Evolutionary conservation across 2,797 vertebrate genomes (phyloP).

Genomic region (Falco cherrug): DNA sequence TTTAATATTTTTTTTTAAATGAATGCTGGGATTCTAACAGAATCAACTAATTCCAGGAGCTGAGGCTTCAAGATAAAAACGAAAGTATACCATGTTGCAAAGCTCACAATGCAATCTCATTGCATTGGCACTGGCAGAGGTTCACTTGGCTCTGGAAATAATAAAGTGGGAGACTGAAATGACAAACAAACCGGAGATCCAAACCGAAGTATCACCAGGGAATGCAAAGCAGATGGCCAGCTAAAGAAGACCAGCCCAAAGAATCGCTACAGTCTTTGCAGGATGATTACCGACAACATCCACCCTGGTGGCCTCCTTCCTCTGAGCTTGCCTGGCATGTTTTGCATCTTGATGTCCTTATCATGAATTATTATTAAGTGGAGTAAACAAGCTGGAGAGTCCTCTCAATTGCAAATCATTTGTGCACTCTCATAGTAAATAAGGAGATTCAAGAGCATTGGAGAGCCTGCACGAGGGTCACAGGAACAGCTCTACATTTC

Average conservation of each 20-base stretch:
- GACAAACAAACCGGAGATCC: conserved; percentile 62
- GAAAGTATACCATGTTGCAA: conserved; percentile 44
- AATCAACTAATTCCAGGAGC: conserved; percentile 60
- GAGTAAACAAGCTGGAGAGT: background rate
- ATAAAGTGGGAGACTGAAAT: conserved; percentile 64
- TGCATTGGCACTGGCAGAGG: conserved; percentile 53
- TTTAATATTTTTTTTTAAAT: background rate
- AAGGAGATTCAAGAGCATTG: background rate
- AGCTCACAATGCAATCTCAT: conserved; percentile 67
- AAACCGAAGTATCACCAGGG: conserved; percentile 46
- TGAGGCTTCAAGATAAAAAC: conserved; percentile 55
- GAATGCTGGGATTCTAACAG: conserved; percentile 25
- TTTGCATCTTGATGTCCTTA: background rate
- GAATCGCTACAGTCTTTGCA: background rate
- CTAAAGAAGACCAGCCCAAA: conserved; percentile 27
- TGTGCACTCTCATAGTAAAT: background rate
- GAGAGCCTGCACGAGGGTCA: background rate
- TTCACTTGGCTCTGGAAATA: conserved; percentile 68
- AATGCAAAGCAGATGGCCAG: conserved; percentile 65
- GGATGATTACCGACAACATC: background rate
- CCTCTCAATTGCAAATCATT: background rate
- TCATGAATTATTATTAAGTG: background rate
- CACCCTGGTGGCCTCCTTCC: background rate
- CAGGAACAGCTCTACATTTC: conserved; percentile 5
- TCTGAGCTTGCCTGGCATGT: background rate